Evolutionary conservation across 2,888 invertebrate species (phyloP).

Genomic region (Glaucopsyche alexis): DNA sequence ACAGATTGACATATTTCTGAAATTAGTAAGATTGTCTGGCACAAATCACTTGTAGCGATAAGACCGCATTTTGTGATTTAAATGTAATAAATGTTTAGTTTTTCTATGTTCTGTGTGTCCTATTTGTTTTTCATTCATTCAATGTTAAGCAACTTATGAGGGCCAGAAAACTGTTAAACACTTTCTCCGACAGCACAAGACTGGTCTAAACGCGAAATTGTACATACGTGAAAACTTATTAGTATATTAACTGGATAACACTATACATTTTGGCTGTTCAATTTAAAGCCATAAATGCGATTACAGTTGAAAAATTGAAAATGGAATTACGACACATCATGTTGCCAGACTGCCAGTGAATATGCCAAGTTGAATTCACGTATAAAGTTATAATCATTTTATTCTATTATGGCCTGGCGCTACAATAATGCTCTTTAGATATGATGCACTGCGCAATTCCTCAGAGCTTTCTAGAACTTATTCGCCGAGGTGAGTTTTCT

Average conservation of each 20-base stretch:
- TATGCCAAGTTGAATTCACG: constrained; percentile 25
- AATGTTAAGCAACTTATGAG: too few species aligned
- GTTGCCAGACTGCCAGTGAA: not conserved
- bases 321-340: constrained; percentile 37
- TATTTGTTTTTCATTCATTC: too few species aligned
- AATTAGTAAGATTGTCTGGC: too few species aligned
- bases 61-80: too few species aligned
- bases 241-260: not conserved
- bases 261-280: not conserved
- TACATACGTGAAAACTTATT: not conserved
- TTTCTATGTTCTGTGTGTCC: too few species aligned
- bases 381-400: constrained; percentile 33
- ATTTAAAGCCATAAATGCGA: not conserved
- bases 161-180: too few species aligned
- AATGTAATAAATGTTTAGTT: too few species aligned
- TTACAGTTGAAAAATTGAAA: constrained; percentile 42
- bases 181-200: too few species aligned
- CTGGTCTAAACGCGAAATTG: too few species aligned
- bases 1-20: too few species aligned
- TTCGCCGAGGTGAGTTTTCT: not conserved
- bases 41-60: too few species aligned
- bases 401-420: constrained; percentile 26
- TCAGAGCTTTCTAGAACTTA: not conserved
- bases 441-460: constrained; percentile 22
- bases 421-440: constrained; percentile 23